Evolutionary conservation across 2,888 invertebrate genomes (phyloP), one percentile per base, ranked within the genome.

Genomic region (Epiblema foenella): DNA sequence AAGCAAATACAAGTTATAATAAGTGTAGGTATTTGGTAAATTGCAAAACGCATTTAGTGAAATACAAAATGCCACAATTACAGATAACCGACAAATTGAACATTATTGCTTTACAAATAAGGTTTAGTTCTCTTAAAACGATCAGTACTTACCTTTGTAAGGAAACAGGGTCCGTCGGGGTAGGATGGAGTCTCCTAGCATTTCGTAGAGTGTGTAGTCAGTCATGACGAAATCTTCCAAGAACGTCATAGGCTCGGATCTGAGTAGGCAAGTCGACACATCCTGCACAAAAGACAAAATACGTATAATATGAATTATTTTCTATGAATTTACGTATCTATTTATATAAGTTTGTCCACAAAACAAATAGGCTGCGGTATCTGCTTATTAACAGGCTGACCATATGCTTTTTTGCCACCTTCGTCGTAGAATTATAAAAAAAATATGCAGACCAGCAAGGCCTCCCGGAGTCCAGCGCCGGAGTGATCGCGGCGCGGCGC

Each of bases 201-300:
- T 93, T 77, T 93, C 93, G 69, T 91, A 94, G 42, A 94, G 78
- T 12, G 89, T 89, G 76, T 90, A 90, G 75, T 93, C 93, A 10
- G 92, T 91, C 68, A 82, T 84, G 11, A 93, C 92, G 72, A 84
- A 92, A 77, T 93, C 93, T 77, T 93, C 93, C 20, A 92, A 73
- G 66, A 84, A 90, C 1, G 91, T 92, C 1, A 89, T 91, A 2
- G 88, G 90, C 79, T 93, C 93, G 76, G 92, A 89, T 80, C 87
- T 85, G 10, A 93, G 82, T 24, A 93, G 78, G 62, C 87, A 86
- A 0, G 89, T 89, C 0, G 93, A 87, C 0, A 85, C 89, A 15
- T 91, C 92, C 93, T 93, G 79, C 1, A 77, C 64, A 37, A 73
- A 51, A n/a, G 12, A 58, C 2, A 29, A 29, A 29, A 2, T 5